Evolutionary conservation across 2,113 vertebrate genomes (phyloP), one percentile per base, ranked within the genome.

Genomic region (Acanthochromis polyacanthus): DNA sequence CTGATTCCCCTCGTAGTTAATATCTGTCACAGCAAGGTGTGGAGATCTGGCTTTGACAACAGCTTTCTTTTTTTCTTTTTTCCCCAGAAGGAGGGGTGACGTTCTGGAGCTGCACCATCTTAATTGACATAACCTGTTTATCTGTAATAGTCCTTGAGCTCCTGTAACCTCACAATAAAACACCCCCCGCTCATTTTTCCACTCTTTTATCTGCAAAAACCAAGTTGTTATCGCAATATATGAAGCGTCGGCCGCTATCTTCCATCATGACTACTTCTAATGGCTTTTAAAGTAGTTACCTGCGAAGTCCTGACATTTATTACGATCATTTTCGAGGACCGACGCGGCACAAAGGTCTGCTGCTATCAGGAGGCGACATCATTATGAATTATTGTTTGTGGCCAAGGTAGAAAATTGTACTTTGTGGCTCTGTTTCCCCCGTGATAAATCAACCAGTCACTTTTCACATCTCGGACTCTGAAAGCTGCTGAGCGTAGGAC

Each of bases 371-470:
- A 95, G 96, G 95, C 95, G 93, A 95, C 95, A 97, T 99, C 97
- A 96, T 96, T 97, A 97, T 98, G 97, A 99, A 99, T 98, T 98
- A 98, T 99, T 97, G 97, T 98, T 97, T 96, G 95, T 91, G 95
- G 96, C 96, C 96, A 96, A 97, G 96, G 97, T 99, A 96, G 97
- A 98, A 99, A 98, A 99, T 99, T 99, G 97, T 98, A 96, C 97
- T 97, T 97, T 97, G 96, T 96, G 96, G 96, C 96, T 96, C 95
- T 3, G 95, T 96, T 95, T 96, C 95, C 94, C 93, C 95, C 89
- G 95, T 96, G 96, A 99, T 99, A 98, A 99, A 99, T 99, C 97
- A 99, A 95, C 87, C 87, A 94, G 95, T 97, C 97, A 96, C 95
- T 96, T 96, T 93, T 95, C 95, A 96, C 95, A 95, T 90, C 96